These are phyloP conservation scores for Oreocharis arfaki DNA, from an alignment of 2,113 vertebrate genomes.

Conservation along the genomic window DNA sequence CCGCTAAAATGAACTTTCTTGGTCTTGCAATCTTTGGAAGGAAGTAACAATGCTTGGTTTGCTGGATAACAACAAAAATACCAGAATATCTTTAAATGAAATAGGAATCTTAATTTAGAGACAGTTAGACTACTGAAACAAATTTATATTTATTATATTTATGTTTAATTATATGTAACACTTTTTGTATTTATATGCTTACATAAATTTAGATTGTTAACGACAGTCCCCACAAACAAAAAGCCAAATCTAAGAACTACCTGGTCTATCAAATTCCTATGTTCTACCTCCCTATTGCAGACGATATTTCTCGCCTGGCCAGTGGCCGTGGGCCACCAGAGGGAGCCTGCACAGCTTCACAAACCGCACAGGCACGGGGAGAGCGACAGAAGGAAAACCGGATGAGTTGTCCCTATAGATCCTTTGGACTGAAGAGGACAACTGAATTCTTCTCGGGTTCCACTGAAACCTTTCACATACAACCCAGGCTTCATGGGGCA, in stretches of 20 bases:
- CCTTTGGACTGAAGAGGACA: background rate
- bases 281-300: background rate
- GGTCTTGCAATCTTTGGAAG: background rate
- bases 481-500: background rate
- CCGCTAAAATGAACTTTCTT: background rate
- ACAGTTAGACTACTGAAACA: background rate
- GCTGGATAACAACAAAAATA: background rate
- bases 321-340: slow-evolving; percentile 1
- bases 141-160: background rate
- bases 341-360: slow-evolving; percentile 7
- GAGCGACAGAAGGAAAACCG: background rate
- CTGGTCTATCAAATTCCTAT: accelerated
- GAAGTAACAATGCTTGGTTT: background rate
- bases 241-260: background rate
- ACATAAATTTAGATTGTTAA: background rate
- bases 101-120: background rate
- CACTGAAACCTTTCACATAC: background rate
- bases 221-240: background rate
- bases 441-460: background rate
- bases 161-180: background rate
- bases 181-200: background rate
- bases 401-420: background rate
- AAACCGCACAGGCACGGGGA: background rate
- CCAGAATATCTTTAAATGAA: background rate
- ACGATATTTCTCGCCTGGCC: background rate